Evolutionary conservation across 2,797 vertebrate genomes (phyloP), one percentile per base, ranked within the genome.

Genomic region (Triplophysa bombifrons): DNA sequence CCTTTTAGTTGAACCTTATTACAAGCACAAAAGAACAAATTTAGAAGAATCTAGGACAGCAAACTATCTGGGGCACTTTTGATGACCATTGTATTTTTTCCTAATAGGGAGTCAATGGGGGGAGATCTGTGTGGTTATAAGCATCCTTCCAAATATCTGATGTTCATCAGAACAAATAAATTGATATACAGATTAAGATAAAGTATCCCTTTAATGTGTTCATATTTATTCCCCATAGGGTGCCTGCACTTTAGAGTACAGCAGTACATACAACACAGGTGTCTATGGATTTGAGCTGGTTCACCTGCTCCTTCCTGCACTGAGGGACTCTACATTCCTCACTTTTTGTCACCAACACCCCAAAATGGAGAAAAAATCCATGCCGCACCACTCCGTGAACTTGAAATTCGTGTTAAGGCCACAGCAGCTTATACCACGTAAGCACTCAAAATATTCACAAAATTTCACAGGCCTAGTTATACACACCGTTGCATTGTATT

Each of bases 381-480:
- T 1, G 88, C 87, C 22, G 71, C 84, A 13, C 84, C 87, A 69
- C 79, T 83, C 80, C 84, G 50, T 78, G 84, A 90, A 16, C 1
- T 90, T 14, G 85, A 87, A 84, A 86, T 91, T 53, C 81, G 61
- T 66, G 78, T 92, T 51, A 90, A 82, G 67, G 90, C 89, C 9
- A 11, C 44, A 27, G 89, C 89, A 9, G 1, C 27, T 10, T 14
- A 65, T 0, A 19, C 89, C 80, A 53, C 0, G 90, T 92, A 70
- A 88, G 85, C 16, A 11, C 2, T 69, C 7, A 74, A 48, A 48
- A 46, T 46, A 46, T 51, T 51, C 19, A 19, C 5, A 9, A 19
- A 8, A 10, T 20, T 20, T 56, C 9, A 20, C 2, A 20, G 3
- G 3, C 34, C 5, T 4, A 25, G 20, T 13, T 60, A 60, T 60